Conservation (phyloP, 2,113 vertebrate species). For the Silurus glanis region DNA sequence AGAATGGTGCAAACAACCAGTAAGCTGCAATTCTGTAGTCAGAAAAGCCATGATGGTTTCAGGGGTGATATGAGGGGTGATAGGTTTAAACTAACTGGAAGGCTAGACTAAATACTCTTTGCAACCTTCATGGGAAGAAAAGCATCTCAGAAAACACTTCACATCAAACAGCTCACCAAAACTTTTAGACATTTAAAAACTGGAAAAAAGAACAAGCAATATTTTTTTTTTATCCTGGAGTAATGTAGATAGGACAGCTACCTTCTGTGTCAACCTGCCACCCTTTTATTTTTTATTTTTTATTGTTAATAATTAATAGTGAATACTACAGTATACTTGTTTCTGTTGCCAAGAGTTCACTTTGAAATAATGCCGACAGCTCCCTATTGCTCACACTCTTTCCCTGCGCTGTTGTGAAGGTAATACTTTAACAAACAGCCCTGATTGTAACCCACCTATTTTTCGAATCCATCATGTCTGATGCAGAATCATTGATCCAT, state of each 20-base stretch:
- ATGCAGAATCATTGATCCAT: constrained; percentile 44
- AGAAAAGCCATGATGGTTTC: background rate
- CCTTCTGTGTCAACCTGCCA: background rate
- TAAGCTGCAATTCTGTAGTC: background rate
- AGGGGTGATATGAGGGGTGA: background rate
- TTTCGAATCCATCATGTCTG: constrained; percentile 30
- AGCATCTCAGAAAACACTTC: background rate
- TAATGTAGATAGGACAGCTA: background rate
- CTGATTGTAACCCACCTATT: constrained; percentile 21
- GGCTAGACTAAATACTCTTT: background rate
- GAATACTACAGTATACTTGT: background rate
- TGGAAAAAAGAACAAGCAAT: background rate
- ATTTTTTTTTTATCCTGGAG: background rate
- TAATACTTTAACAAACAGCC: constrained; percentile 5
- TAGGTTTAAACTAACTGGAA: background rate
- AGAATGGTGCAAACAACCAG: background rate
- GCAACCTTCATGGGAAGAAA: background rate
- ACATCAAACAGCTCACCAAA: background rate
- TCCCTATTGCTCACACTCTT: background rate
- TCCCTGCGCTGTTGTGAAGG: background rate
- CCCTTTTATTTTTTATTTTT: background rate
- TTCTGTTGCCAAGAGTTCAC: background rate
- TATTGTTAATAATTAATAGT: background rate
- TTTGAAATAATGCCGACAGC: background rate
- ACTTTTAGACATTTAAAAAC: background rate